Base-by-base conservation (phyloP, 2,888 invertebrate genomes). In the Drosophila demipolita region DNA sequence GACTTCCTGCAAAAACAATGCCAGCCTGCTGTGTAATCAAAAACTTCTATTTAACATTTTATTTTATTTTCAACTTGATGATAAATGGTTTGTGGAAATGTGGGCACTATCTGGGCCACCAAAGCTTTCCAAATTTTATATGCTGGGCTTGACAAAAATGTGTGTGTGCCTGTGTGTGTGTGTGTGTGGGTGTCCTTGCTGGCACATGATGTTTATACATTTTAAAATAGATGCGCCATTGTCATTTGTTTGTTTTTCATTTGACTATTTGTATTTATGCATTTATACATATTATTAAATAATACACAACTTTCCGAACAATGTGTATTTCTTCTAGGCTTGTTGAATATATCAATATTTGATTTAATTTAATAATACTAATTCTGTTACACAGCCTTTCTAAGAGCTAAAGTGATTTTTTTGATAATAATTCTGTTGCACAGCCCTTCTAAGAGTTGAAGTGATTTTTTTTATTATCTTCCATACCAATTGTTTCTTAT, bases 21-120 rank as follows among this genome's bases (percentile, higher is more conserved):
- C 49, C 49, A 58, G 71, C 68, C 54, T 73, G 73, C 82, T 80
- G 70, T 71, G 70, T 80, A 77, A 80, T 80, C 80, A 80, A 70
- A 85, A 87, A 85, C 82, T 85, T 85, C 71, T 75, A 86, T 88
- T 83, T 80, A 75, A 80, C 75, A 85, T 85, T 82, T 86, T 86
- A 73, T 75, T 80, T 82, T 57, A 73, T 75, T 80, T 82, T 57
- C 70, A 85, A 83, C 75, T 82, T 85, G 83, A 80, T 85, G 83
- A 83, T 88, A 86, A 85, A 88, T 83, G 88, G 75, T 75, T 68
- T 83, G 72, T 75, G 77, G 66, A 71, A 85, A 80, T 87, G 82
- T 74, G 85, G 76, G 67, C 53, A 59, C 50, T 79, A 69, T 83
- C 60, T 35, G 38, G 45, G 52, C 66, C 59, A 66, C 62, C 68